A percentile compares a stretch with the other conserved stretches of the same genome.
Evolutionary conservation across 1,140 invertebrate genomes (phyloP).

Genomic region (Anagrus nilaparvatae): DNA sequence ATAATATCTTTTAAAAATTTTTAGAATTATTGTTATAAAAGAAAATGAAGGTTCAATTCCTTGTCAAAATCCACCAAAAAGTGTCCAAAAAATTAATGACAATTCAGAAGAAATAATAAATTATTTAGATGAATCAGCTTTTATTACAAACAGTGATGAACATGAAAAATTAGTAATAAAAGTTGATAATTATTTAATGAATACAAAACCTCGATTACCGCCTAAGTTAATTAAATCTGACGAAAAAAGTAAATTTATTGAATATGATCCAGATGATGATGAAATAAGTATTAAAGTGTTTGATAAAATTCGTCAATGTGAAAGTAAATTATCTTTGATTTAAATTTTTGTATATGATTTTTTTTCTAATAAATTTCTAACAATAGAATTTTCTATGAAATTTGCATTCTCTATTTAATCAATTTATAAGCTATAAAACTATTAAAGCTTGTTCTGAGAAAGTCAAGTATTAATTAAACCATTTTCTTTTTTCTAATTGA

Average conservation of each 20-base stretch:
- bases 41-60: neutral
- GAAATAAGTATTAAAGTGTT: constrained; percentile 17
- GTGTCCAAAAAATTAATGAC: neutral
- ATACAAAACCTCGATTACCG: constrained; percentile 16
- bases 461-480: too few relatives aligned
- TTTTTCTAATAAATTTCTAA: too few relatives aligned
- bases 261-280: constrained; percentile 31
- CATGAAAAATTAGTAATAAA: constrained; percentile 19
- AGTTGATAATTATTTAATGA: constrained; percentile 24
- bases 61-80: neutral
- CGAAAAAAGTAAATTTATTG: too few relatives aligned
- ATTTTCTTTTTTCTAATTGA: too few relatives aligned
- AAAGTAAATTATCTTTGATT: constrained; percentile 21
- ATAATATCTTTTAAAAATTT: neutral
- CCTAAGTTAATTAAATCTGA: constrained; percentile 17
- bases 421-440: too few relatives aligned
- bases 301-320: constrained; percentile 18
- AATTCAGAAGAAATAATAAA: constrained; percentile 16
- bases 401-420: too few relatives aligned
- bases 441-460: too few relatives aligned
- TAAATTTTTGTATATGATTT: constrained; percentile 20
- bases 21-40: neutral
- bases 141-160: constrained; percentile 21
- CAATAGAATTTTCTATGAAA: too few relatives aligned
- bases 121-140: constrained; percentile 24